Conservation (phyloP, 1,140 invertebrate genomes). For the Drosophila bocki region DNA sequence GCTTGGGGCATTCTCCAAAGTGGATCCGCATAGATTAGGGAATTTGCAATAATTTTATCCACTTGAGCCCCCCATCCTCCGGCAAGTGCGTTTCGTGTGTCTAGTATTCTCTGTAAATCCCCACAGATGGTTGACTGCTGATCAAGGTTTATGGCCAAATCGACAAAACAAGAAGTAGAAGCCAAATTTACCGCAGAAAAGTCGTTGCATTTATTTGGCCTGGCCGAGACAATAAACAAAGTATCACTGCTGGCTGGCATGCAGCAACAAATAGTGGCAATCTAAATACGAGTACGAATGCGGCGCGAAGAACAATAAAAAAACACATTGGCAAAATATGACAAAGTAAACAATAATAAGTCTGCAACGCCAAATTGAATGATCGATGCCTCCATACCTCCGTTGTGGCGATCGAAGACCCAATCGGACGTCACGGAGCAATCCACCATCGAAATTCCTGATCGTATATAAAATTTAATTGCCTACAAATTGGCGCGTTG, state of each 20-base stretch:
- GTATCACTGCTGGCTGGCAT: conserved; percentile 67
- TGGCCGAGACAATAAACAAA: conserved; percentile 78
- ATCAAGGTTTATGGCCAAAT: conserved; percentile 60
- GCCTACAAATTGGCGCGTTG: conserved; percentile 80
- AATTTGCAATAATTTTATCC: conserved; percentile 53
- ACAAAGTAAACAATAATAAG: conserved; percentile 79
- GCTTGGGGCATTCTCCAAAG: conserved; percentile 54
- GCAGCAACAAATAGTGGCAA: conserved; percentile 71
- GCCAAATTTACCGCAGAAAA: conserved; percentile 68
- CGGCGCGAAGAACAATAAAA: conserved; percentile 53
- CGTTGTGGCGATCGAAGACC: not conserved
- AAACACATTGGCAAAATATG: conserved; percentile 75
- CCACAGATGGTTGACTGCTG: conserved; percentile 10
- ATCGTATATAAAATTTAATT: conserved; percentile 73
- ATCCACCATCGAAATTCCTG: conserved; percentile 63
- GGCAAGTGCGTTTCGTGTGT: not conserved
- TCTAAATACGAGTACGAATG: conserved; percentile 38
- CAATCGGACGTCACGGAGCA: conserved; percentile 28
- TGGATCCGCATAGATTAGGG: conserved; percentile 46
- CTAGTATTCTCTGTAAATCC: not conserved
- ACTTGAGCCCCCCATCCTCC: conserved; percentile 53
- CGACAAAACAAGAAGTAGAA: conserved; percentile 15
- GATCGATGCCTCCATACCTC: conserved; percentile 18
- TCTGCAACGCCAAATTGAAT: conserved; percentile 58
- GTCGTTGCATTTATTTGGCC: conserved; percentile 74